phyloP scores from a whole-genome alignment of 2,888 invertebrate species.

The Drosophila acutilabella region DNA sequence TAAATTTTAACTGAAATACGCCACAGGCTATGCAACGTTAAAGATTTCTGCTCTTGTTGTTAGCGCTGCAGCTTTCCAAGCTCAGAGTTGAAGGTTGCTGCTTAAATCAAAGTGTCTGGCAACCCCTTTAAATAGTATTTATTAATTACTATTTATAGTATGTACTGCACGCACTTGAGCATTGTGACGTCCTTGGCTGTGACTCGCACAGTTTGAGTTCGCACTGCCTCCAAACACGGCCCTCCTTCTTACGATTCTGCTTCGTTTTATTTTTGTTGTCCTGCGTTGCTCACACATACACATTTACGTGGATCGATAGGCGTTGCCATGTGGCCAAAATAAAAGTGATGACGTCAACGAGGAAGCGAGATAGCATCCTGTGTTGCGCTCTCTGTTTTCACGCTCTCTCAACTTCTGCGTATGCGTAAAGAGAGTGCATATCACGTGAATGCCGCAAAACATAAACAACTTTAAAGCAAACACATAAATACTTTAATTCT shows the following conservation, averaged over 20 bases:
- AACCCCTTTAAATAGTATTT: conserved; percentile 2
- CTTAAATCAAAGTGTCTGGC: conserved; percentile 7
- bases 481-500: background rate
- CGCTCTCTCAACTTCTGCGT: conserved; percentile 38
- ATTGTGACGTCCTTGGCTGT: conserved; percentile 72
- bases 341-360: conserved; percentile 80
- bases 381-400: conserved; percentile 12
- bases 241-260: background rate
- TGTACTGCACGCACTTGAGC: conserved; percentile 67
- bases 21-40: conserved; percentile 23
- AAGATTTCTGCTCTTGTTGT: background rate
- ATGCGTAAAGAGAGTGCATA: conserved; percentile 56
- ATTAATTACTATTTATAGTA: conserved; percentile 6
- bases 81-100: background rate
- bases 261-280: conserved; percentile 19
- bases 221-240: background rate
- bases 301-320: conserved; percentile 64
- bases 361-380: conserved; percentile 61
- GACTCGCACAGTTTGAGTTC: conserved; percentile 35
- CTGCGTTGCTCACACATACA: conserved; percentile 27
- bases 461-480: conserved; percentile 27
- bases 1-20: conserved; percentile 6
- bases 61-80: background rate
- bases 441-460: conserved; percentile 51
- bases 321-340: conserved; percentile 74